These are phyloP conservation scores for Proteles cristata DNA, from an alignment of 2,113 vertebrate species.

Conservation along the genomic window DNA sequence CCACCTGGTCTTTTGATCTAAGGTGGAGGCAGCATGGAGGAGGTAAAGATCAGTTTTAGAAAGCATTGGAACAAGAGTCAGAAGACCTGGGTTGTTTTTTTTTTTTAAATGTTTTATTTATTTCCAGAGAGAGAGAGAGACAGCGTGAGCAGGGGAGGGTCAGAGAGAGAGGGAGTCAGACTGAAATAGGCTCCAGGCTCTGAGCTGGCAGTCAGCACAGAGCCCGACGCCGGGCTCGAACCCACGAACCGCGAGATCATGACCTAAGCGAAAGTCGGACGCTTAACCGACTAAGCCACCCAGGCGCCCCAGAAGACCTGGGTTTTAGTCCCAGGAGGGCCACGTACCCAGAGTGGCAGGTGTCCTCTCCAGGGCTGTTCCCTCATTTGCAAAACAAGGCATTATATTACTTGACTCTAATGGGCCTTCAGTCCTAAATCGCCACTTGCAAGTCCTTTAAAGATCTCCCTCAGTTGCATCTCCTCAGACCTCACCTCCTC, in stretches of 20 bases:
- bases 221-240: no score
- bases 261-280: no score
- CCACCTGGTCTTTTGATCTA: background rate
- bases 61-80: background rate
- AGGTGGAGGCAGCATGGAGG: background rate
- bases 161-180: no score
- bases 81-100: background rate
- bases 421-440: background rate
- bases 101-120: no score
- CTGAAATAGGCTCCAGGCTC: no score
- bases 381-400: background rate
- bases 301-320: background rate
- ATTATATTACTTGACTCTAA: background rate
- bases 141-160: no score
- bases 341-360: background rate
- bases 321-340: background rate
- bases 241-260: no score
- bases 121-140: no score
- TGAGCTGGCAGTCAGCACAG: no score
- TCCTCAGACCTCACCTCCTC: background rate
- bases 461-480: background rate
- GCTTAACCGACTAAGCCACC: no score
- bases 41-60: background rate
- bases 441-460: background rate
- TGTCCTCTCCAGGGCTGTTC: background rate